Percentiles rank a stretch among this genome's conserved stretches.
Conservation (phyloP, 2,797 vertebrate species). For the Buceros bicornis region DNA sequence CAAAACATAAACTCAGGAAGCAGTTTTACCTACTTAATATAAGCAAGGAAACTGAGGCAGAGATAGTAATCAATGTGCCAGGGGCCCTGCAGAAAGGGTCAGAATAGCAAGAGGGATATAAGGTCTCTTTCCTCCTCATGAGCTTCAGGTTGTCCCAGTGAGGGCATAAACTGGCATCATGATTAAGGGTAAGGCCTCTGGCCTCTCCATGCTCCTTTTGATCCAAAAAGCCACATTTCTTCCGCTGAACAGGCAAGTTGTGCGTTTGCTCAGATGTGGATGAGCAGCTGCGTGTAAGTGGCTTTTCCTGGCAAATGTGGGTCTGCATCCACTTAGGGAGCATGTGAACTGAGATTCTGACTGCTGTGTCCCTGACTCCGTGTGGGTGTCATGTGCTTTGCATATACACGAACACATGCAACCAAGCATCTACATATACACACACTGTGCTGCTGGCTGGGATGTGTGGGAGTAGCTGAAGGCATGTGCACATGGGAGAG, state of each 20-base stretch:
- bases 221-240: not conserved
- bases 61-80: not conserved
- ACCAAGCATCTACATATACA: not conserved
- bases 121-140: not conserved
- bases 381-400: not conserved
- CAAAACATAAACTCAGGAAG: not conserved
- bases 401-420: not conserved
- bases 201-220: not conserved
- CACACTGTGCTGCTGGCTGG: not conserved
- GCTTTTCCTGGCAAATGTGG: constrained; percentile 49
- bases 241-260: not conserved
- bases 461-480: constrained; percentile 5
- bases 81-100: not conserved
- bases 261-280: constrained; percentile 6
- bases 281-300: not conserved
- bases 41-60: not conserved
- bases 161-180: not conserved
- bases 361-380: not conserved
- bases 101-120: not conserved
- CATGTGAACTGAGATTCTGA: constrained; percentile 12
- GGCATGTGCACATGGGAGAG: not conserved
- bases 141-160: not conserved
- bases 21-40: not conserved
- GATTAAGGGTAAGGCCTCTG: not conserved
- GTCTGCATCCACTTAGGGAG: constrained; percentile 39